phyloP scores from a whole-genome alignment of 1,140 invertebrate species.

The Solenopsis fugax region DNA sequence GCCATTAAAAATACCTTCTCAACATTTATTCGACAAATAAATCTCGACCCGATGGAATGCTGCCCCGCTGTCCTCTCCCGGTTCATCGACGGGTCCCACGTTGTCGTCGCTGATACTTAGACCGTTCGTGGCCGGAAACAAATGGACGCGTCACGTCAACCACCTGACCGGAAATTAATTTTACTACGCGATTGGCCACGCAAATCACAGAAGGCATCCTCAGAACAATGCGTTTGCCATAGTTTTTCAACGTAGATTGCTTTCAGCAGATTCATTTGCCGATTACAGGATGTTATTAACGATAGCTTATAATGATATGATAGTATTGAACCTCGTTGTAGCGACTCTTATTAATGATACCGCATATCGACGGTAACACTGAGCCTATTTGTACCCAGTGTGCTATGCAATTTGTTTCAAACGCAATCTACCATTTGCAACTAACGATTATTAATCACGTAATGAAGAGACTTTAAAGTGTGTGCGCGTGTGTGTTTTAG shows the following conservation, averaged over 20 bases:
- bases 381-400: background rate
- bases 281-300: constrained; percentile 34
- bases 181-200: constrained; percentile 39
- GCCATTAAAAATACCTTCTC: constrained; percentile 81
- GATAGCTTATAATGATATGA: constrained; percentile 39
- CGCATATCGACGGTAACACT: constrained; percentile 19
- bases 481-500: background rate
- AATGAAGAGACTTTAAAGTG: background rate
- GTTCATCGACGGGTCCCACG: constrained; percentile 65
- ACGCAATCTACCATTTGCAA: constrained; percentile 18
- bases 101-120: constrained; percentile 68
- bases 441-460: constrained; percentile 39
- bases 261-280: constrained; percentile 10
- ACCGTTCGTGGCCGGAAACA: constrained; percentile 45
- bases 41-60: constrained; percentile 78
- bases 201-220: constrained; percentile 33
- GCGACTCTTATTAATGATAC: constrained; percentile 28
- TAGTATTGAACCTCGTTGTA: constrained; percentile 34
- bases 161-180: constrained; percentile 60
- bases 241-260: constrained; percentile 11
- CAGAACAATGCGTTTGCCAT: background rate
- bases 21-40: constrained; percentile 81
- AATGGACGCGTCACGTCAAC: constrained; percentile 55
- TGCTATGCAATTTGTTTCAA: constrained; percentile 14
- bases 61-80: constrained; percentile 69